Evolutionary conservation across 2,113 vertebrate species (phyloP), one percentile per base, ranked within the genome.

Genomic region (Apistogramma diplotaenia): DNA sequence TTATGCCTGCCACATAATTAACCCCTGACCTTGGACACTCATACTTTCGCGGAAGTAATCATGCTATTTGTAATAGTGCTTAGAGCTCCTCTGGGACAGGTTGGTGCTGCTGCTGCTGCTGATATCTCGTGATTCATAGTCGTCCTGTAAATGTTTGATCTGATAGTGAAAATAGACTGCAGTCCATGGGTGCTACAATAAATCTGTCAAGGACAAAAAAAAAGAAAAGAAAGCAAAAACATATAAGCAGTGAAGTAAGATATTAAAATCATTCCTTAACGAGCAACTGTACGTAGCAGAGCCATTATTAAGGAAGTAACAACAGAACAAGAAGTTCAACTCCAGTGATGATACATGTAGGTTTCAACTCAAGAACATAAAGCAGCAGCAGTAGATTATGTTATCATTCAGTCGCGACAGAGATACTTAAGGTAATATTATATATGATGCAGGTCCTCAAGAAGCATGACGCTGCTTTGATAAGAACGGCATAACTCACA

Each of bases 1-100:
- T 89, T 91, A 86, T 80, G 70, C 74, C 84, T 71, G 58, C 74
- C 57, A 83, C 49, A 72, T 84, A 65, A 90, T 90, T 89, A 91
- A 92, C 85, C 85, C 60, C 73, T 81, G 49, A 89, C 81, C 82
- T 82, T 74, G 67, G 61, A 57, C 29, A 78, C 75, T 27, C 37
- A 6, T 57, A 40, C 75, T 79, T 84, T 71, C 35, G 65, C 79
- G 33, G 37, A 62, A 51, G 62, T 80, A 86, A 76, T 88, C 75
- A 82, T 83, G 37, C 58, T 10, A 6, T 59, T 62, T 35, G 74
- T 65, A n/a, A 61, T 16, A 33, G 40, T 1, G 9, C 23, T 54
- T 59, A 74, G 8, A 46, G 19, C 61, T 83, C 76, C 56, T 73
- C 61, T 31, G 37, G 56, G 76, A 78, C 57, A 51, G 10, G 16